Percentiles rank a stretch among this genome's conserved stretches.
phyloP scores from a whole-genome alignment of 2,113 vertebrate species.

The Xenopus borealis region DNA sequence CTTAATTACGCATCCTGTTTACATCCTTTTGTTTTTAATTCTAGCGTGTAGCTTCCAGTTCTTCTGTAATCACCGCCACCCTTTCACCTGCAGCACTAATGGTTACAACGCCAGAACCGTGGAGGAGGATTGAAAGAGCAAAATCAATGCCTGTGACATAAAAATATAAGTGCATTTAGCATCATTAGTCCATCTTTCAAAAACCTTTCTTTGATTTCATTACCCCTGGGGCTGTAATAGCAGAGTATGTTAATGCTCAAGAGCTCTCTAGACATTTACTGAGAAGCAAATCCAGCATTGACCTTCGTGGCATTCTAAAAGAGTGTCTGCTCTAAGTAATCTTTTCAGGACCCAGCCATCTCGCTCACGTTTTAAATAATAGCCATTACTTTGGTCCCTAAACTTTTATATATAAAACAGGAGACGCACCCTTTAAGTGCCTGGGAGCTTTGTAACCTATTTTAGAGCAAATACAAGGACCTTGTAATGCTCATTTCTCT shows the following conservation, averaged over 20 bases:
- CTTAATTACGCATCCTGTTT: constrained; percentile 82
- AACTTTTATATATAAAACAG: constrained; percentile 1
- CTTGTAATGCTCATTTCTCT: not conserved
- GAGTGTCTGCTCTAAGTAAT: constrained; percentile 46
- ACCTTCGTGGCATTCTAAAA: constrained; percentile 40
- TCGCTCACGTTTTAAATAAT: not conserved
- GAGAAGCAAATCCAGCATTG: constrained; percentile 47
- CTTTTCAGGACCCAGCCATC: constrained; percentile 40
- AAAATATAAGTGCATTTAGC: constrained; percentile 47
- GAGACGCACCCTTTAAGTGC: constrained; percentile 15
- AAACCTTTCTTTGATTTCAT: constrained; percentile 48
- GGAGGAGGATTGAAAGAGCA: constrained; percentile 50
- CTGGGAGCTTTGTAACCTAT: not conserved
- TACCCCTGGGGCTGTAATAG: constrained; percentile 48
- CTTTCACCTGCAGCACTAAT: constrained; percentile 41
- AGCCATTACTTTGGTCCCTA: not conserved
- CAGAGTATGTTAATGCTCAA: constrained; percentile 45
- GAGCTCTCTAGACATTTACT: constrained; percentile 43
- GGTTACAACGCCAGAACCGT: constrained; percentile 37
- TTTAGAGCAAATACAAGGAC: not conserved
- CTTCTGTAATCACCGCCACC: constrained; percentile 50
- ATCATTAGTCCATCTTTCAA: constrained; percentile 45
- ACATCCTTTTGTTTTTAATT: constrained; percentile 78
- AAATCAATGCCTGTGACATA: constrained; percentile 50
- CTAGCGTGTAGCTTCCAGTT: constrained; percentile 60